Evolutionary conservation across 2,113 vertebrate species (phyloP).

Genomic region (Lycaon pictus): DNA sequence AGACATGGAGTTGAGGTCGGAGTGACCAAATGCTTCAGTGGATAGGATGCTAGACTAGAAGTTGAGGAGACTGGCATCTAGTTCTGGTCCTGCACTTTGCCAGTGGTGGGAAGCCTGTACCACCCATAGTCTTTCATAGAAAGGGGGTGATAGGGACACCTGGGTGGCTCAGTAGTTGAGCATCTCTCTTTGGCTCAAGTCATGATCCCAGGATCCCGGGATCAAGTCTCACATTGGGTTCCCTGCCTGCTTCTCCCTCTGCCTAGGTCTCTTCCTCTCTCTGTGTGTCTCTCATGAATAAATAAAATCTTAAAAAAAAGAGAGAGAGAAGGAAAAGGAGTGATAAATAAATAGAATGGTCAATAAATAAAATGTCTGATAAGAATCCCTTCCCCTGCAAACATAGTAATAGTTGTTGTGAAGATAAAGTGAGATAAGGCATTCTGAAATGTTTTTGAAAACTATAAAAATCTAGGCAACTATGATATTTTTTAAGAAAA

Average conservation of each 20-base stretch:
- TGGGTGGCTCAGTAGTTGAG: too few relatives aligned
- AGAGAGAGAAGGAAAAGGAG: too few relatives aligned
- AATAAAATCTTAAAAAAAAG: too few relatives aligned
- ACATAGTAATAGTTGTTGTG: not conserved
- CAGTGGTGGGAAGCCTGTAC: not conserved
- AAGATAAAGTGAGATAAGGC: not conserved
- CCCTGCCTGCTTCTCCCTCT: too few relatives aligned
- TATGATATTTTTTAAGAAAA: slow-evolving; percentile 13
- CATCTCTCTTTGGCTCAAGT: too few relatives aligned
- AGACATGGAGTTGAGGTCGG: not conserved
- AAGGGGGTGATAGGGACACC: not conserved
- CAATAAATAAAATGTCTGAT: not conserved
- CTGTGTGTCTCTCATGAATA: too few relatives aligned
- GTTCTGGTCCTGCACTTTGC: not conserved
- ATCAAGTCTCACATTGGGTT: too few relatives aligned
- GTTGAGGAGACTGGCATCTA: not conserved
- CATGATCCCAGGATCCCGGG: too few relatives aligned
- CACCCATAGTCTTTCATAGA: not conserved
- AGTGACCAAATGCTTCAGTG: not conserved
- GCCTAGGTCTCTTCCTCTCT: too few relatives aligned
- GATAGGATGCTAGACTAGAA: not conserved
- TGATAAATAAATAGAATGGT: not conserved
- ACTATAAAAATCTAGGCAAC: not conserved
- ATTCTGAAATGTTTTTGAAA: slow-evolving; percentile 18
- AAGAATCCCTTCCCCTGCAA: not conserved